Base-by-base conservation (phyloP, 2,797 vertebrate genomes). In the Cichlasoma orientale region DNA sequence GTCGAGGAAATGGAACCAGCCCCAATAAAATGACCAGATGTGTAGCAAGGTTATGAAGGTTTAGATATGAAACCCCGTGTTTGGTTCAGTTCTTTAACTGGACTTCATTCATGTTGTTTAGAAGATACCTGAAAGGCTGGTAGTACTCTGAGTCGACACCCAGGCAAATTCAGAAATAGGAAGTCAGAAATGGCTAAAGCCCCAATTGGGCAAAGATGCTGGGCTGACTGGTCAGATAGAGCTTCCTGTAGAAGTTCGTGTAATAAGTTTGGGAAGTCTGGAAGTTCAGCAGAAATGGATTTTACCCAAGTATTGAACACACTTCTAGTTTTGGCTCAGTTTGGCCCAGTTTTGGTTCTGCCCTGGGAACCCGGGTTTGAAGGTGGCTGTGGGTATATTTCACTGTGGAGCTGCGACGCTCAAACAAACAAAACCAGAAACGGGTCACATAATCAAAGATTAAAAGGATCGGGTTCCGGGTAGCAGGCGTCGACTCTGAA, bases 351-450 rank as follows among this genome's bases (percentile, higher is more conserved):
- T 47, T 31, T 54, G 50, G 70, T 4, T 56, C 36, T 23, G 80
- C 55, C 31, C 9, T 8, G 8, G 80, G 74, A 79, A 29, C 52
- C 5, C 0, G n/a, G 52, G 68, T 72, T 19, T 70, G 54, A 29
- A n/a, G 52, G 31, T 27, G 41, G 47, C 68, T 7, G 47, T 54
- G 25, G 71, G 63, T 38, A 68, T 86, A 72, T 74, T 89, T 92
- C 91, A 95, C 91, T 94, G 90, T 92, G 91, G 89, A 94, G 90
- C 90, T 13, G 2, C 3, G 81, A 73, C 33, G 94, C 94, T 94
- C 84, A 86, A 89, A 61, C 63, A 63, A 77, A 72, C 44, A 74
- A 47, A 82, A 80, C 23, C 72, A 89, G 82, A 93, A 94, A 93
- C 93, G 92, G 93, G 92, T 95, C 79, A 84, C 82, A 86, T 90